Percentiles rank a stretch among this genome's conserved stretches.
Conservation (phyloP, 2,797 vertebrate species). For the Xiphorhynchus erythropygius region DNA sequence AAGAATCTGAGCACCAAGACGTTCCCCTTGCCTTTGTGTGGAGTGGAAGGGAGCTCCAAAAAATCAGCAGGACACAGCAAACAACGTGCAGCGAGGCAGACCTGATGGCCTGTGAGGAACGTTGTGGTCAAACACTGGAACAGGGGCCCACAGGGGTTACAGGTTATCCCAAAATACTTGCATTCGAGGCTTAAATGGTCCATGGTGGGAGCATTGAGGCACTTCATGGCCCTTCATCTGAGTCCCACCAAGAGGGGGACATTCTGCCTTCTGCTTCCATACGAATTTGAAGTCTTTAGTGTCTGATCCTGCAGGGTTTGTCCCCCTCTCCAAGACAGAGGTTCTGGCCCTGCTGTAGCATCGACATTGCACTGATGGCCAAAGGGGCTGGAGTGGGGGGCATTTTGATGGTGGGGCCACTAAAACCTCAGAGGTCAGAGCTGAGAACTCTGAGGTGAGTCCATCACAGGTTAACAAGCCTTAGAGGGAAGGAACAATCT, state of each 20-base stretch:
- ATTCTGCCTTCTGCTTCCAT: not conserved
- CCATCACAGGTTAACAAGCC: not conserved
- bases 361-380: rapidly evolving
- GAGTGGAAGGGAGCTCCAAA: not conserved
- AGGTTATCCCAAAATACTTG: not conserved
- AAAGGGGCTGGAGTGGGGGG: too few species aligned
- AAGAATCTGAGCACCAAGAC: not conserved
- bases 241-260: rapidly evolving
- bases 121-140: not conserved
- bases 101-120: not conserved
- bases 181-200: not conserved
- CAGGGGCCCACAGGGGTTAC: not conserved
- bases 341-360: not conserved
- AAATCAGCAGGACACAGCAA: not conserved
- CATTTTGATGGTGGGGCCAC: not conserved
- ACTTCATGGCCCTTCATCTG: not conserved
- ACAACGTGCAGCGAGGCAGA: rapidly evolving
- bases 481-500: not conserved
- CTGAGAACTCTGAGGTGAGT: not conserved
- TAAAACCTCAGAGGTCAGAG: not conserved
- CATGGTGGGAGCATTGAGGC: rapidly evolving
- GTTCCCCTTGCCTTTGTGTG: not conserved
- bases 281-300: not conserved
- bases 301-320: not conserved
- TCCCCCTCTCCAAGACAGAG: not conserved